Evolutionary conservation across 35 echinoderm and acorn worm species (phyloP), one percentile per base, ranked within the genome.

Genomic region (Lytechinus variegatus): DNA sequence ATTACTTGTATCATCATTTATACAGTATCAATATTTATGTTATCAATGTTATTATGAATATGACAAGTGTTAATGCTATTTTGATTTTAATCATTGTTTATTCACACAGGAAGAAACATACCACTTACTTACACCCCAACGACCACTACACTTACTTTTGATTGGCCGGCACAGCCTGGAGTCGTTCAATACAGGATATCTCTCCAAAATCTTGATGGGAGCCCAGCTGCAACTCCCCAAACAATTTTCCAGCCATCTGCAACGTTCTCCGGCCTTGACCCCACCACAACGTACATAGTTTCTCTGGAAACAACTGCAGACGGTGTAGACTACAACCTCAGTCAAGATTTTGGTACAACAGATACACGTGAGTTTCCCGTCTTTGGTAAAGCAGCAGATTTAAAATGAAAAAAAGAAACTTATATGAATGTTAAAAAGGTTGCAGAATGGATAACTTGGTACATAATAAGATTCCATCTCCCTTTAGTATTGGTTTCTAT

Each of bases 281-380:
- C 92, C 4, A 54, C 54, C 9, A 13, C 10, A 33, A 93, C 28
- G 2, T 93, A 93, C 55, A 5, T 24, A 16, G 92, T 93, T 57
- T 56, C 92, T 27, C n/a, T 93, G 92, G 21, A 27, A 19, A 93
- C 92, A 27, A 93, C 92, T 57, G 92, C 53, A 93, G 92, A 93
- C 57, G 92, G 92, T 8, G 92, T 93, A 7, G 92, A 93, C 29
- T 93, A 93, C n/a, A 9, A 53, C 0, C 92, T 93, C 53, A 28
- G 29, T 54, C n/a, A 56, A 19, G 53, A 54, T 27, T 55, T 93
- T 54, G 92, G 4, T 6, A 54, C 29, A 27, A 93, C 92, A 28
- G 12, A 11, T 5, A 3, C 57, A 19, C 92, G 92, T 93, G 57
- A 93, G 92, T 55, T 44, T 44, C 33, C 33, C 1, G 33, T 44